These are phyloP conservation scores for Apus apus DNA, from an alignment of 2,113 vertebrate genomes.

Conservation along the genomic window DNA sequence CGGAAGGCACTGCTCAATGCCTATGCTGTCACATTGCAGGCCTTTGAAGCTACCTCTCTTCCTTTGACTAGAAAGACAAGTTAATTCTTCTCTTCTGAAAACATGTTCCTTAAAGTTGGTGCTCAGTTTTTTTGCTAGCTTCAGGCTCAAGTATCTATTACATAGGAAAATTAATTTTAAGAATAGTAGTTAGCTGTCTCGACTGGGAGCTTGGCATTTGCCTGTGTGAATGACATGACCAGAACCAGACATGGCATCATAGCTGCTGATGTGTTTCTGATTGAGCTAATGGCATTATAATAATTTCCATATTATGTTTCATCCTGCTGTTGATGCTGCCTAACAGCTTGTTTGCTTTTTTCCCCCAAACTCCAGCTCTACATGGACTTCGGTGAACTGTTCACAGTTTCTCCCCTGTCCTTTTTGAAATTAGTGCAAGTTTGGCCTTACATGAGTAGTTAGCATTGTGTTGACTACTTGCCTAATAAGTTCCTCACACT, in stretches of 20 bases:
- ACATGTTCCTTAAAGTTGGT: not conserved
- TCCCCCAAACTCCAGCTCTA: not conserved
- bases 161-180: not conserved
- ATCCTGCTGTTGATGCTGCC: not conserved
- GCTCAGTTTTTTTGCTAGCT: not conserved
- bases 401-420: not conserved
- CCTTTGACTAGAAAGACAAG: not conserved
- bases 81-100: not conserved
- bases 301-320: conserved; percentile 31
- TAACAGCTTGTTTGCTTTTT: not conserved
- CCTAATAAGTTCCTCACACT: not conserved
- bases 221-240: not conserved
- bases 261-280: conserved; percentile 39
- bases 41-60: not conserved
- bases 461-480: not conserved
- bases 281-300: conserved; percentile 44
- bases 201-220: not conserved
- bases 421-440: not conserved
- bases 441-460: not conserved
- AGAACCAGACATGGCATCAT: conserved; percentile 33
- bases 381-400: not conserved
- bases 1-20: not conserved
- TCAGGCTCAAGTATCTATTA: not conserved
- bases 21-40: not conserved
- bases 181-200: not conserved